Conservation (phyloP, 2,113 vertebrate genomes). For the Tylochromis polylepis region DNA sequence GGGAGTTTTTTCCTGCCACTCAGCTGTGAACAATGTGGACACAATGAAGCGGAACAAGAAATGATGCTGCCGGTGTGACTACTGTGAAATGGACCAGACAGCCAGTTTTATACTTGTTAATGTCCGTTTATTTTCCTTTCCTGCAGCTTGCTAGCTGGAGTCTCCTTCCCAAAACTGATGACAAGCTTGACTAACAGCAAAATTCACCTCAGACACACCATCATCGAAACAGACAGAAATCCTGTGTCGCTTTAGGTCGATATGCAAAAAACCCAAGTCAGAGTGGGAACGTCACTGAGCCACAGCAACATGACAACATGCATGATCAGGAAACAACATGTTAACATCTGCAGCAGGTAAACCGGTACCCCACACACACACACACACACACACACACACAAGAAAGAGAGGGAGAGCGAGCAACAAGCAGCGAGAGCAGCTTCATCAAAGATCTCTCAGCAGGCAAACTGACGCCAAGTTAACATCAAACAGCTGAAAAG, state of each 20-base stretch:
- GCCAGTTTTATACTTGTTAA: not conserved
- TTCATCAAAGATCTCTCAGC: not conserved
- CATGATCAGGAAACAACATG: not conserved
- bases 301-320: rapidly evolving
- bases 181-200: not conserved
- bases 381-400: not conserved
- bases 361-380: not conserved
- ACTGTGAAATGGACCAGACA: not conserved
- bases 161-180: not conserved
- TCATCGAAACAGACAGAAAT: not conserved
- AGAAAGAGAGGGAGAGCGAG: not conserved
- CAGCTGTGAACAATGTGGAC: not conserved
- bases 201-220: not conserved
- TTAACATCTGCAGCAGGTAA: not conserved
- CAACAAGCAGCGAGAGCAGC: not conserved
- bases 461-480: not conserved
- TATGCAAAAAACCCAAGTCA: not conserved
- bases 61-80: not conserved
- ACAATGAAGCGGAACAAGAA: not conserved
- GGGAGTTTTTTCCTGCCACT: not conserved
- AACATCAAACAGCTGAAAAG: not conserved
- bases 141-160: not conserved
- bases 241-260: not conserved
- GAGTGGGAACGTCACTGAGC: not conserved
- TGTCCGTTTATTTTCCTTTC: not conserved